Conservation (phyloP, 1,140 invertebrate genomes). For the Rhynchophorus ferrugineus region DNA sequence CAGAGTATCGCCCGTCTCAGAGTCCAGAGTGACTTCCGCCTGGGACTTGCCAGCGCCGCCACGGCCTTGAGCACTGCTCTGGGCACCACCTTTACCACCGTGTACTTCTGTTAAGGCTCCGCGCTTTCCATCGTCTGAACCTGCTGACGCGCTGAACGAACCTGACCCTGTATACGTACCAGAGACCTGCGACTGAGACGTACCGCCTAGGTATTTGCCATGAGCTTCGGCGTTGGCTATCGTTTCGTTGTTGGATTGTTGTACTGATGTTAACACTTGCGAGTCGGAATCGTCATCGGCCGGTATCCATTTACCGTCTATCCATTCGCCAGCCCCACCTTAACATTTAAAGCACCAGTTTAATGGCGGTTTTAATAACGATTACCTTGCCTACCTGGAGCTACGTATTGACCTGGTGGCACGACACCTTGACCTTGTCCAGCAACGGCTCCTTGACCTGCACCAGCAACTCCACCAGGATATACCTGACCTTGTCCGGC, state of each 20-base stretch:
- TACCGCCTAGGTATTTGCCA: constrained; percentile 61
- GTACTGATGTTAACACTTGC: constrained; percentile 63
- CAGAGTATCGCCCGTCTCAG: constrained; percentile 61
- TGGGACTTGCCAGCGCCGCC: constrained; percentile 68
- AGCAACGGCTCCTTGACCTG: constrained; percentile 1
- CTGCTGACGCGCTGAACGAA: constrained; percentile 72
- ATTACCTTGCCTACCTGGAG: not conserved
- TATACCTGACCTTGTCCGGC: not conserved
- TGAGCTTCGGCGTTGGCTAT: constrained; percentile 65
- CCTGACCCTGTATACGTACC: constrained; percentile 67
- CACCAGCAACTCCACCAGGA: constrained; percentile 15
- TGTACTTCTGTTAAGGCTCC: constrained; percentile 64
- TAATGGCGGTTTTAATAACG: not conserved
- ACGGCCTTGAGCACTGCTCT: constrained; percentile 63
- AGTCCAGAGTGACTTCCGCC: constrained; percentile 64
- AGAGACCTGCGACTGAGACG: constrained; percentile 69
- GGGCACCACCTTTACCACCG: constrained; percentile 64
- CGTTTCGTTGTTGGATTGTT: constrained; percentile 60
- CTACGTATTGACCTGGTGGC: not conserved
- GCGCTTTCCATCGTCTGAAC: constrained; percentile 64
- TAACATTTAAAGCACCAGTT: not conserved
- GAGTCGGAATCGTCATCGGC: constrained; percentile 55
- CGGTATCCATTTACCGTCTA: constrained; percentile 15
- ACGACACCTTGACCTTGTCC: not conserved
- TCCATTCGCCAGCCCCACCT: constrained; percentile 9